These are phyloP conservation scores for Zosterops lateralis DNA, from an alignment of 2,113 vertebrate genomes.

Conservation along the genomic window DNA sequence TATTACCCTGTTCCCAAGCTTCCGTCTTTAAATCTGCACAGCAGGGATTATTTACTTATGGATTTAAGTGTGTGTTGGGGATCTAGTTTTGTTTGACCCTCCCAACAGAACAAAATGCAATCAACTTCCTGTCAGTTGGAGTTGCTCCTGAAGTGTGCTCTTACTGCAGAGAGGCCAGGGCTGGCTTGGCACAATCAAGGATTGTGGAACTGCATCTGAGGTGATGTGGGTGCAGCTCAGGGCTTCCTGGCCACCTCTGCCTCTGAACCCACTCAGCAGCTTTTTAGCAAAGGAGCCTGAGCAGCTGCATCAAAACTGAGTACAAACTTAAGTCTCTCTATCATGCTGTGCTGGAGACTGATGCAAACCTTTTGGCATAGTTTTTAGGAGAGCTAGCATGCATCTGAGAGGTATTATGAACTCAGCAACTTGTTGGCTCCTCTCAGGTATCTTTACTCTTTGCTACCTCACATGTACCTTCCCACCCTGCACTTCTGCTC, in stretches of 20 bases:
- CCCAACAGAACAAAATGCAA: neutral
- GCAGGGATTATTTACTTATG: slow-evolving; percentile 46
- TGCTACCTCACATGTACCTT: neutral
- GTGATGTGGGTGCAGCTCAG: neutral
- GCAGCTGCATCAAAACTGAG: fast-evolving
- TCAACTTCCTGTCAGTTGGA: neutral
- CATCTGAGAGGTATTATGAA: neutral
- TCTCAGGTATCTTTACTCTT: neutral
- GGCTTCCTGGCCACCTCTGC: fast-evolving
- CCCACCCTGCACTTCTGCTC: neutral
- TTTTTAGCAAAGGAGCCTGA: neutral
- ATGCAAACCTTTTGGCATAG: neutral
- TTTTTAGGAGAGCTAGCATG: neutral
- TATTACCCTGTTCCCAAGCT: neutral
- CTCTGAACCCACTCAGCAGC: neutral
- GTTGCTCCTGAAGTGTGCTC: neutral
- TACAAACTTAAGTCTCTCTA: neutral
- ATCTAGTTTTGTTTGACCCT: neutral
- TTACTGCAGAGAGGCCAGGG: neutral
- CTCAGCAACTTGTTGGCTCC: neutral
- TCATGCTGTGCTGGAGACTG: neutral
- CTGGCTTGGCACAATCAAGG: fast-evolving
- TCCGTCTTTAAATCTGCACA: neutral
- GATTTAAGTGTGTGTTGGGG: neutral
- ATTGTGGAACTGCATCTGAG: fast-evolving